Evolutionary conservation across 2,797 vertebrate species (phyloP), one percentile per base, ranked within the genome.

Genomic region (Acipenser ruthenus): DNA sequence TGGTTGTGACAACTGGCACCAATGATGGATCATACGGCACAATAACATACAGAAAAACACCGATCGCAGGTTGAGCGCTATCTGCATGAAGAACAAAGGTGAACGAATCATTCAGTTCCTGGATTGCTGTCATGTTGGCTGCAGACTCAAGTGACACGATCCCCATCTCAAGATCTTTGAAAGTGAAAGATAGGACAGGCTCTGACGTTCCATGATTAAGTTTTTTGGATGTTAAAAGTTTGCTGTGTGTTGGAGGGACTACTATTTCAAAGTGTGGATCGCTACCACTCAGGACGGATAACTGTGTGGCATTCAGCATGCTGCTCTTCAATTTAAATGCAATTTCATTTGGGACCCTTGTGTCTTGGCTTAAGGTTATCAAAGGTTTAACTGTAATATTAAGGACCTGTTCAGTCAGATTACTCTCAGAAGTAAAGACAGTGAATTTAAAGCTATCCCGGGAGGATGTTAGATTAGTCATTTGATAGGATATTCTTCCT

Each of bases 201-300:
- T 79, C 80, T 0, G 68, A 65, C 10, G 59, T 73, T 6, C 52
- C 56, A 60, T 77, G 76, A 60, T 9, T 65, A 67, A 77, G 65
- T 1, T 67, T 67, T 10, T 70, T 84, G 53, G 75, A 78, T 69
- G 50, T 69, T 56, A 91, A 62, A 62, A 95, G 79, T 70, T 82
- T 91, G 5, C 92, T 92, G 0, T 90, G 78, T 68, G 72, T 80
- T 0, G 93, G 92, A 6, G 88, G 82, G n/a, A 86, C 78, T 13
- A 86, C 62, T 4, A 95, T 79, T 83, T 93, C 88, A 85, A 93
- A 97, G 15, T 60, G 73, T 50, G 94, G 94, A 64, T 92, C 84
- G 65, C 89, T 91, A 8, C 82, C 74, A 68, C 89, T 93, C 71
- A 91, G 73, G 65, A 78, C 77, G 56, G 90, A 91, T 63, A 98